These are phyloP conservation scores for Euplexia lucipara DNA, from an alignment of 2,888 invertebrate species.

Conservation along the genomic window DNA sequence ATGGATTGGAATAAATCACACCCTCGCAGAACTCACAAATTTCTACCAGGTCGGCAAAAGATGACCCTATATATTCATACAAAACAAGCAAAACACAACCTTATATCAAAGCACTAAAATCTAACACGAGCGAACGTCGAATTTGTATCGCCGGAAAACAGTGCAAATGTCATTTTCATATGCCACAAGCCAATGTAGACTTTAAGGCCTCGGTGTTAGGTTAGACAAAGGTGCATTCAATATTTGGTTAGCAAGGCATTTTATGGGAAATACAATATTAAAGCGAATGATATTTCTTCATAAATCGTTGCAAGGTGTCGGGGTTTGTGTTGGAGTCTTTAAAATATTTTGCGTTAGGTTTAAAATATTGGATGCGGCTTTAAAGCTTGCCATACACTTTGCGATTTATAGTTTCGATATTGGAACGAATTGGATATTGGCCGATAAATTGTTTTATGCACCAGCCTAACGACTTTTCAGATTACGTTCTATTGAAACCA, in stretches of 20 bases:
- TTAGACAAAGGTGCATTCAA: conserved; percentile 21
- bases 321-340: conserved; percentile 61
- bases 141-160: conserved; percentile 44
- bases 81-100: conserved; percentile 31
- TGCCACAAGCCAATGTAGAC: conserved; percentile 40
- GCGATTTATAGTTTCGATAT: conserved; percentile 45
- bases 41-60: conserved; percentile 65
- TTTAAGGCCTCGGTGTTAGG: conserved; percentile 29
- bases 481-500: neutral
- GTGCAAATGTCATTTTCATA: conserved; percentile 44
- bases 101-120: conserved; percentile 27
- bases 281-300: conserved; percentile 76
- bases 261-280: conserved; percentile 73
- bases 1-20: conserved; percentile 71
- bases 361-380: conserved; percentile 57
- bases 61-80: conserved; percentile 20
- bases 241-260: conserved; percentile 56
- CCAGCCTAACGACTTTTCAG: conserved; percentile 13
- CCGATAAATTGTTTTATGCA: conserved; percentile 38
- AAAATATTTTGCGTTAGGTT: conserved; percentile 62
- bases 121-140: conserved; percentile 29
- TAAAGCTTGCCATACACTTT: conserved; percentile 36
- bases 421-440: conserved; percentile 22
- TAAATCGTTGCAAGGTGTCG: conserved; percentile 74
- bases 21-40: conserved; percentile 68